Evolutionary conservation across 2,888 invertebrate genomes (phyloP).

Genomic region (Perithous albicinctus): DNA sequence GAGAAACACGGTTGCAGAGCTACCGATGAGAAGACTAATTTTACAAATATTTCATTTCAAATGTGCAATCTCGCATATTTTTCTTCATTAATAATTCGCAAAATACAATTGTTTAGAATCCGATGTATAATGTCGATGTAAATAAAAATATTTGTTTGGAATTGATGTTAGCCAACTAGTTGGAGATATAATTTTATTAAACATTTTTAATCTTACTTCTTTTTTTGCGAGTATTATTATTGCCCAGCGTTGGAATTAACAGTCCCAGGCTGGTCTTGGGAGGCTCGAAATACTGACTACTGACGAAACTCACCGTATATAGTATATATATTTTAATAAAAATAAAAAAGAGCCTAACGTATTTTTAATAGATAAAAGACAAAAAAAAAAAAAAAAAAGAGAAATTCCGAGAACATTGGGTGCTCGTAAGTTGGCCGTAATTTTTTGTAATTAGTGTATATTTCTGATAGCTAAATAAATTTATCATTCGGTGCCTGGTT

Average conservation of each 20-base stretch:
- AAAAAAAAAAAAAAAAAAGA: slow-evolving; percentile 15
- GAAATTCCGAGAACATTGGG: slow-evolving; percentile 8
- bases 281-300: slow-evolving; percentile 43
- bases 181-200: no score
- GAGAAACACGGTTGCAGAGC: neutral
- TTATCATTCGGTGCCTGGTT: slow-evolving; percentile 39
- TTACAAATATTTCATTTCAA: neutral
- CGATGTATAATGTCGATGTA: no score
- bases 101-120: no score
- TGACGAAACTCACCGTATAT: slow-evolving; percentile 33
- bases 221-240: neutral
- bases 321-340: slow-evolving; percentile 13
- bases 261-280: slow-evolving; percentile 64
- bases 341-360: slow-evolving; percentile 5
- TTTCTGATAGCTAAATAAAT: slow-evolving; percentile 42
- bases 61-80: neutral
- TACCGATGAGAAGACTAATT: neutral
- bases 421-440: slow-evolving; percentile 32
- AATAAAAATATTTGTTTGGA: no score
- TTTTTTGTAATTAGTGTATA: slow-evolving; percentile 41
- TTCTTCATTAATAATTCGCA: neutral
- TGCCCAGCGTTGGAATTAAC: slow-evolving; percentile 17
- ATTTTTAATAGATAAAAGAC: slow-evolving; percentile 18
- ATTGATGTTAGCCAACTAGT: no score
- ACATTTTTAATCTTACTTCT: no score